Percentiles rank a stretch among this genome's conserved stretches.
phyloP scores from a whole-genome alignment of 2,797 vertebrate species.

The Muraenolepis orangiensis region DNA sequence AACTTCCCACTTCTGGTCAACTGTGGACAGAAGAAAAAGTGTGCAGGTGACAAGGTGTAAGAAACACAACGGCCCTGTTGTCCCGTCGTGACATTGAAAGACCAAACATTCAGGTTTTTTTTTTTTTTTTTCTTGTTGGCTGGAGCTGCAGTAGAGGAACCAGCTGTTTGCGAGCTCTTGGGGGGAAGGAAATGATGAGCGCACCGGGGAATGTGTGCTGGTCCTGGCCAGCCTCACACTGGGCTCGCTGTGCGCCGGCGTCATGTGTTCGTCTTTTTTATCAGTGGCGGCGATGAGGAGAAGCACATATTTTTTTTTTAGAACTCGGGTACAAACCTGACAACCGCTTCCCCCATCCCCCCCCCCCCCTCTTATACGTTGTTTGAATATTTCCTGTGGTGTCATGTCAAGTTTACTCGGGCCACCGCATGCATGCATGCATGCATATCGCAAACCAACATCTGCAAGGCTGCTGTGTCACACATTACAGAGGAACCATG shows the following conservation, averaged over 20 bases:
- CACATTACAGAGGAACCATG: conserved; percentile 42
- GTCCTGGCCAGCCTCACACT: conserved; percentile 50
- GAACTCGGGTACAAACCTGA: conserved; percentile 28
- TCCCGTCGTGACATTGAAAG: no score
- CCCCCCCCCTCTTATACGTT: neutral
- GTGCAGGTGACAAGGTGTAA: neutral
- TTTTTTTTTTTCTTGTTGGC: conserved; percentile 22
- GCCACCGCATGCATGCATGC: conserved; percentile 27
- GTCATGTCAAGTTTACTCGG: conserved; percentile 41
- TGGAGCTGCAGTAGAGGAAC: conserved; percentile 23
- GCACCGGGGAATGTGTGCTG: conserved; percentile 71
- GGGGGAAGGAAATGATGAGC: conserved; percentile 69
- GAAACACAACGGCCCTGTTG: no score
- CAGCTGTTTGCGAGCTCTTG: conserved; percentile 60
- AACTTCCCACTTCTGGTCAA: neutral
- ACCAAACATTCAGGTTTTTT: conserved; percentile 7
- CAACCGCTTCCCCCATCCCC: neutral
- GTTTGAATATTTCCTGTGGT: conserved; percentile 29
- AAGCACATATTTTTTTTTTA: conserved; percentile 51
- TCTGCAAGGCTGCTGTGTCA: conserved; percentile 46
- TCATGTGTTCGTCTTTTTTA: conserved; percentile 50
- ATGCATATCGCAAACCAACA: conserved; percentile 54
- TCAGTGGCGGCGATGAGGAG: conserved; percentile 46
- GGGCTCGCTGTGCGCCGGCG: conserved; percentile 34
- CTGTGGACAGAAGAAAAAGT: neutral